Conservation (phyloP, 2,797 vertebrate genomes). For the Pampus argenteus region DNA sequence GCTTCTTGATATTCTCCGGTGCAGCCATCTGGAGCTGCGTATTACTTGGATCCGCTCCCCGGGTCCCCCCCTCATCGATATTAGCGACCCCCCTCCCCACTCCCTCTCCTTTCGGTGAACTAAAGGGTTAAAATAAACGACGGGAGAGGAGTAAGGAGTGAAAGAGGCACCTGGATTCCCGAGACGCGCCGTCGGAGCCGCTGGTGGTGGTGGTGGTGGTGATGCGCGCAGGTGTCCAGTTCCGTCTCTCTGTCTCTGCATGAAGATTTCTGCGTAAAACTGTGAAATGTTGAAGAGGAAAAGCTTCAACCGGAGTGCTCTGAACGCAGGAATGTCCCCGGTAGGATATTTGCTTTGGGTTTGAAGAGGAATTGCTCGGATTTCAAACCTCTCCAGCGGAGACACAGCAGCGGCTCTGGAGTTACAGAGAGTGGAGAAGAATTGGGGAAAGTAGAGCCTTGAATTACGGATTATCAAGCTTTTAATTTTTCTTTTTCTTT, state of each 20-base stretch:
- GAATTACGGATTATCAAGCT: slow-evolving; percentile 58
- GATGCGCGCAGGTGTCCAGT: slow-evolving; percentile 58
- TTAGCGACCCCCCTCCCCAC: not conserved
- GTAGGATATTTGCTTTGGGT: slow-evolving; percentile 58
- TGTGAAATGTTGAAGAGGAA: slow-evolving; percentile 25
- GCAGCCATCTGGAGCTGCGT: slow-evolving; percentile 3
- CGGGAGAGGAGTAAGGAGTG: not conserved
- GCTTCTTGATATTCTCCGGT: slow-evolving; percentile 4
- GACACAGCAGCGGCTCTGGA: slow-evolving; percentile 40
- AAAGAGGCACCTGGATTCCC: slow-evolving; percentile 58
- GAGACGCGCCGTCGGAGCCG: slow-evolving; percentile 50
- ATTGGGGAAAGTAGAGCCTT: slow-evolving; percentile 44
- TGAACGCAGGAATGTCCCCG: slow-evolving; percentile 31
- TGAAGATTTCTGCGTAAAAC: slow-evolving; percentile 8
- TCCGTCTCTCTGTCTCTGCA: slow-evolving; percentile 2
- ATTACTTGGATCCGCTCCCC: slow-evolving; percentile 25
- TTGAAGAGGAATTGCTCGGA: slow-evolving; percentile 49
- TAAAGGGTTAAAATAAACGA: not conserved
- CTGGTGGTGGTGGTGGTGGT: slow-evolving; percentile 43
- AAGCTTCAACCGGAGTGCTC: slow-evolving; percentile 38
- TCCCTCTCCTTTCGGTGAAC: too few relatives aligned
- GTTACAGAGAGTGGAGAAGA: slow-evolving; percentile 41
- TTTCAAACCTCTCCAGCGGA: slow-evolving; percentile 37
- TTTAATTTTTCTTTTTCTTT: slow-evolving; percentile 51
- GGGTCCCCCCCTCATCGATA: not conserved